Evolutionary conservation across 2,797 vertebrate species (phyloP).

Genomic region (Tragopan temminckii): DNA sequence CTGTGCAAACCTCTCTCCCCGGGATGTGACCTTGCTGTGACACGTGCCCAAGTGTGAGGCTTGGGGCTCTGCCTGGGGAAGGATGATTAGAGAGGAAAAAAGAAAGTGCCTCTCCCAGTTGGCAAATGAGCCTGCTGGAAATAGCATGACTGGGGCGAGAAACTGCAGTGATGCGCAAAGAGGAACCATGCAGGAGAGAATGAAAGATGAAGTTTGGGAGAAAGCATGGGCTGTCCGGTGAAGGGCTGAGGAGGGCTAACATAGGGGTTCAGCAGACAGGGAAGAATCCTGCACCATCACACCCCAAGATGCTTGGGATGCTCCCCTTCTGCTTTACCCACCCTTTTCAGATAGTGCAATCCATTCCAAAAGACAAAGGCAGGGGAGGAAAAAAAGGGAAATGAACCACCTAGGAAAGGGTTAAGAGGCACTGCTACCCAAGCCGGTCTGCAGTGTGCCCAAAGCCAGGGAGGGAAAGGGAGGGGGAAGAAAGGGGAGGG

Average conservation of each 20-base stretch:
- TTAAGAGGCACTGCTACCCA: slow-evolving; percentile 54
- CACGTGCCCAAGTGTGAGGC: not conserved
- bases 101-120: not conserved
- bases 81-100: slow-evolving; percentile 29
- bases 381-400: not conserved
- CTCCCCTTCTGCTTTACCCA: not conserved
- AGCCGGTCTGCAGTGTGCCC: slow-evolving; percentile 13
- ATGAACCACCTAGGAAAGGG: slow-evolving; percentile 59
- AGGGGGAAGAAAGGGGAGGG: slow-evolving; percentile 56
- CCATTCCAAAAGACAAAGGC: not conserved
- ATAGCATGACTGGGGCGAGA: not conserved
- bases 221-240: not conserved
- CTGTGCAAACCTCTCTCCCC: not conserved
- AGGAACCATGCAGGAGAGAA: not conserved
- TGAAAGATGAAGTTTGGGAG: not conserved
- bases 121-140: slow-evolving; percentile 10
- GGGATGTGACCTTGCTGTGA: not conserved
- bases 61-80: slow-evolving; percentile 14
- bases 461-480: slow-evolving; percentile 42
- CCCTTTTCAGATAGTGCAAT: not conserved
- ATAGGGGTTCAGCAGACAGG: not conserved
- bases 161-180: not conserved
- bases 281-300: not conserved
- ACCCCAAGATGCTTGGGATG: not conserved
- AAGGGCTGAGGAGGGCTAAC: not conserved